phyloP scores from a whole-genome alignment of 30 jellyfish, hydroid and myxozoan genomes.

The Nemopilema nomurai region DNA sequence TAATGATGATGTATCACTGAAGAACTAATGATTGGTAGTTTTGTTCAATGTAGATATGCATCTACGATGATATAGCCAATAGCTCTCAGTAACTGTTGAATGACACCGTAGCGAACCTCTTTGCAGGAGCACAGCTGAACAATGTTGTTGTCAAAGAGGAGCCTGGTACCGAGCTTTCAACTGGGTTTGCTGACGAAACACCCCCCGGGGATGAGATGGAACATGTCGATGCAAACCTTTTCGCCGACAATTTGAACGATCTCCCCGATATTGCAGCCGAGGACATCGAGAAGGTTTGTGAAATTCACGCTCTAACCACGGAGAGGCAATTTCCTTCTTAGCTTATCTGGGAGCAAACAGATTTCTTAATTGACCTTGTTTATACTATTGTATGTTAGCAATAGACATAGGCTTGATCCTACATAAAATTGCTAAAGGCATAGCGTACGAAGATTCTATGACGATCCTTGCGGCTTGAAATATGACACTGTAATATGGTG shows the following conservation, averaged over 20 bases:
- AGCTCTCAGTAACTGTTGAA: too few species aligned
- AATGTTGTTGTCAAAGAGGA: slow-evolving; percentile 45
- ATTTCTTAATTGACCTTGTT: too few species aligned
- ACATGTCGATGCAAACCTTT: not conserved
- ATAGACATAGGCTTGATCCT: too few species aligned
- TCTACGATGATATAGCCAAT: too few species aligned
- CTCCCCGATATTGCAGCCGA: slow-evolving; percentile 22
- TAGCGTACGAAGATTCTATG: too few species aligned
- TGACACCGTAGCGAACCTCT: not conserved
- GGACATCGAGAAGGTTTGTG: slow-evolving; percentile 26
- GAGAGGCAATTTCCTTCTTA: not conserved
- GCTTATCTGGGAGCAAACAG: too few species aligned
- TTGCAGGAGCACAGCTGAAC: slow-evolving; percentile 19
- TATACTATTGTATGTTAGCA: too few species aligned
- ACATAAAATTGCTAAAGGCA: too few species aligned
- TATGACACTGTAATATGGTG: too few species aligned
- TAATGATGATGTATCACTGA: too few species aligned
- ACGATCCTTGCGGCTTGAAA: too few species aligned
- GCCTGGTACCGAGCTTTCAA: slow-evolving; percentile 3
- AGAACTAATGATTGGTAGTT: not conserved
- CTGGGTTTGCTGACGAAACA: slow-evolving; percentile 16
- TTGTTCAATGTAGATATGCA: not conserved
- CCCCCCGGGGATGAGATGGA: slow-evolving; percentile 13
- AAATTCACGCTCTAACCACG: too few species aligned
- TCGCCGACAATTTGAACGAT: slow-evolving; percentile 21